Base-by-base conservation (phyloP, 2,888 invertebrate species). In the Phalangium opilio region DNA sequence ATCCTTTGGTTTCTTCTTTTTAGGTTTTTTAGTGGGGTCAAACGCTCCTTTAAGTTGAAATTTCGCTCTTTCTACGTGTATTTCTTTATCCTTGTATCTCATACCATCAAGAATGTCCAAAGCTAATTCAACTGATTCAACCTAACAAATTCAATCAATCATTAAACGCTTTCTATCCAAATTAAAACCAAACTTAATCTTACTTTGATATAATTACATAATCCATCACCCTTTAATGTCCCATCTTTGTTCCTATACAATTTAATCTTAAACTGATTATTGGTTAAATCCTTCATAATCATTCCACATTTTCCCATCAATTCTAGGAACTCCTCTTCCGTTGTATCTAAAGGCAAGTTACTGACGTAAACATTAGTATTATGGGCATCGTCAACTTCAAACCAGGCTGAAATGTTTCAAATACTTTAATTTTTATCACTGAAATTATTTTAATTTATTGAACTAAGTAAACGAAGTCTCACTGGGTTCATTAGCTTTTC, bases 341-440 rank as follows among this genome's bases (percentile, higher is more conserved):
- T 87, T 48, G 87, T 77, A 59, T 91, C 86, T 47, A 75, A 62
- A 0, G 98, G 96, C 56, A 98, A 72, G 63, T 89, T 86, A 19
- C 83, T 81, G 3, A 98, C 90, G 70, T 99, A 99, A 0, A 98
- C 90, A 66, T 90, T 91, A 2, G 90, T 91, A 63, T 90, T 95
- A 60, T 81, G 78, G 19, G 78, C 76, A 49, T 89, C 82, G 52
- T 86, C 78, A 27, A 87, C 70, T 54, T 98, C 83, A 69, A 98
- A 95, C 98, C 98, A 99, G 50, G 79, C 51, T 57, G 57, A 57
- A 62, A 52, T 17, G 57, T 44, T 41, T 53, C 51, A 20, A 27
- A 38, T 36, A 48, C 47, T 44, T 50, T n/a, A n/a, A n/a, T n/a
- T n/a, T n/a, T n/a, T n/a, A n/a, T n/a, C n/a, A n/a, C n/a, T n/a